Evolutionary conservation across 2,797 vertebrate species (phyloP).

Genomic region (Acanthornis magna): DNA sequence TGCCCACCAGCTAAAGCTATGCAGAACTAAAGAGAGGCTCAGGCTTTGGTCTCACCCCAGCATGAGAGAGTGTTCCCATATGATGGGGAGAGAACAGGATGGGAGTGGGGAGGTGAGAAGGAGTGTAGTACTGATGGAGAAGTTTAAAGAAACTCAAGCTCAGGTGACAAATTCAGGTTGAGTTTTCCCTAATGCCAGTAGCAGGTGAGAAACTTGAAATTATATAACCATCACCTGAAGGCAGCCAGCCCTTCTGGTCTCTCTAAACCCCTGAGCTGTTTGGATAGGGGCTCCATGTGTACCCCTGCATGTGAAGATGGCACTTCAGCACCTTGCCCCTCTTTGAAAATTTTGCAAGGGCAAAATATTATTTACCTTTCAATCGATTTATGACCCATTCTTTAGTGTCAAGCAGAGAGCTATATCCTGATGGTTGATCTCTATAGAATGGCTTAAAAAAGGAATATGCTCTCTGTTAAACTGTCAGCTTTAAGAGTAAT

Average conservation of each 20-base stretch:
- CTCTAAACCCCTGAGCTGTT: not conserved
- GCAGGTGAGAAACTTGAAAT: not conserved
- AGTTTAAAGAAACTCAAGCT: not conserved
- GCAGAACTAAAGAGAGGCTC: not conserved
- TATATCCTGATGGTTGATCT: not conserved
- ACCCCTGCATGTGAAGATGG: not conserved
- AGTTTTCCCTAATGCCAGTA: not conserved
- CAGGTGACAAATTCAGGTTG: not conserved
- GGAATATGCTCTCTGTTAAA: constrained; percentile 1
- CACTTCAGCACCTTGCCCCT: not conserved
- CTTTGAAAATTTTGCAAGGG: not conserved
- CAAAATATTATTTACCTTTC: not conserved
- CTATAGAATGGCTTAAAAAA: not conserved
- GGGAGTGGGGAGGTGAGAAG: not conserved
- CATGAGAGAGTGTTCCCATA: not conserved
- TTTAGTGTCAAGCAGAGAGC: not conserved
- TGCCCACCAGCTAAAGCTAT: not conserved
- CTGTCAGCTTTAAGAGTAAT: constrained; percentile 12
- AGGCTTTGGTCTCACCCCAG: not conserved
- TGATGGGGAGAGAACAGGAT: not conserved
- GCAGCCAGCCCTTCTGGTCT: not conserved
- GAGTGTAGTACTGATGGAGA: not conserved
- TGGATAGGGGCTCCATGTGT: not conserved
- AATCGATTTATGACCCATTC: not conserved
- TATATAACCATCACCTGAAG: not conserved